Base-by-base conservation (phyloP, 2,797 vertebrate genomes). In the Catharus ustulatus region DNA sequence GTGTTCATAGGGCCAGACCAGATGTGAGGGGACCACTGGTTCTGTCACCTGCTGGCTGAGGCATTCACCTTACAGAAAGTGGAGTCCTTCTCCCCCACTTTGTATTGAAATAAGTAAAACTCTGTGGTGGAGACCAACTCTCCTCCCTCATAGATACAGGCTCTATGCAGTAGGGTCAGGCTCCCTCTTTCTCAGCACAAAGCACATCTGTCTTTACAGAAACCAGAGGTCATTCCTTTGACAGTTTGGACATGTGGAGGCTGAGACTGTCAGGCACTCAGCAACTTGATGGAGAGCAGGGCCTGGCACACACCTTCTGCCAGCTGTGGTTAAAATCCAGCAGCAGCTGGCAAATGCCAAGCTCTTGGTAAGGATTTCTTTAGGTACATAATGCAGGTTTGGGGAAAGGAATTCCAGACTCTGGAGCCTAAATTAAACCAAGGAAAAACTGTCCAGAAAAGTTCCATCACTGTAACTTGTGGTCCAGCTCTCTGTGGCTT, bases 131-230 rank as follows among this genome's bases (percentile, higher is more conserved):
- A 23, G 34, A 57, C 13, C 16, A 63, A n/a, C 55, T 6, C 18
- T 63, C 19, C 42, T 38, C 15, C 2, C 27, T 59, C 2, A 0
- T 7, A 45, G 32, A 40, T 30, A 12, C 0, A 2, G 78, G 18
- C 27, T 32, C 32, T 21, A 0, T 81, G 43, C 57, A 43, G 30
- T 34, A 64, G 63, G 19, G 42, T 36, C 51, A 43, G 34, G 8
- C 22, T 69, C 5, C 13, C 16, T 30, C 15, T 66, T 84, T 63
- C 38, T 38, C 24, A 48, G 45, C 45, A 40, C 36, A 55, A 76
- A 75, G 23, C 21, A 4, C 3, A 4, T 21, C 24, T 10, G 2
- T 30, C 59, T 71, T 77, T 68, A n/a, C 29, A 76, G 76, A 67
- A 64, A 42, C 52, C 54, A 36, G 71, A 79, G 38, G 13, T 12